Conservation (phyloP, 2,113 vertebrate species). For the Callopanchax toddi region DNA sequence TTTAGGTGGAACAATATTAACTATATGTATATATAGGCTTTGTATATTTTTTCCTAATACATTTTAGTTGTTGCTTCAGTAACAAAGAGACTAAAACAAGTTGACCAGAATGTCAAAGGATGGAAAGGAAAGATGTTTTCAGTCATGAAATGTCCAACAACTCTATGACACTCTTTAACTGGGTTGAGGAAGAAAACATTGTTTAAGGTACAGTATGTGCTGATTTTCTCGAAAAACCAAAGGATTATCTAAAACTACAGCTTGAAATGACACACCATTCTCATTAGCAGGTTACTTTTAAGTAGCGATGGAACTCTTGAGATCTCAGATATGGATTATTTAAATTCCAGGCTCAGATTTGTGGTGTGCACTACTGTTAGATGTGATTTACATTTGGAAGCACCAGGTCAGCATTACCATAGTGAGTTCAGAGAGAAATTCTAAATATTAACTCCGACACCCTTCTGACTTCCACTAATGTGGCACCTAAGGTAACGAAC, state of each 20-base stretch:
- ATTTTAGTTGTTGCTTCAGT: too few species aligned
- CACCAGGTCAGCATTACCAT: conserved; percentile 40
- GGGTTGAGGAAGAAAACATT: not conserved
- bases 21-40: too few species aligned
- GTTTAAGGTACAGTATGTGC: not conserved
- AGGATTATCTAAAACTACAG: too few species aligned
- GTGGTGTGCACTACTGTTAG: not conserved
- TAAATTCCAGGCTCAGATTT: conserved; percentile 7
- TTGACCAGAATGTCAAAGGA: too few species aligned
- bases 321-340: not conserved
- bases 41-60: too few species aligned
- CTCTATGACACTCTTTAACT: too few species aligned
- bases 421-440: conserved; percentile 7
- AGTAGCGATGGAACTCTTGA: not conserved
- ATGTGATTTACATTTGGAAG: conserved; percentile 19
- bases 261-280: not conserved
- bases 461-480: conserved; percentile 12
- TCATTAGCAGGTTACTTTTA: not conserved
- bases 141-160: too few species aligned
- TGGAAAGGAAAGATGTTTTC: too few species aligned
- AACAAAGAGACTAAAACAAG: too few species aligned
- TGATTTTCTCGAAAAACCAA: too few species aligned
- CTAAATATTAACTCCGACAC: conserved; percentile 15
- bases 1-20: too few species aligned
- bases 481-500: conserved; percentile 38